Conservation (phyloP, 2,888 invertebrate genomes). For the Hydrotaea cyrtoneurina region DNA sequence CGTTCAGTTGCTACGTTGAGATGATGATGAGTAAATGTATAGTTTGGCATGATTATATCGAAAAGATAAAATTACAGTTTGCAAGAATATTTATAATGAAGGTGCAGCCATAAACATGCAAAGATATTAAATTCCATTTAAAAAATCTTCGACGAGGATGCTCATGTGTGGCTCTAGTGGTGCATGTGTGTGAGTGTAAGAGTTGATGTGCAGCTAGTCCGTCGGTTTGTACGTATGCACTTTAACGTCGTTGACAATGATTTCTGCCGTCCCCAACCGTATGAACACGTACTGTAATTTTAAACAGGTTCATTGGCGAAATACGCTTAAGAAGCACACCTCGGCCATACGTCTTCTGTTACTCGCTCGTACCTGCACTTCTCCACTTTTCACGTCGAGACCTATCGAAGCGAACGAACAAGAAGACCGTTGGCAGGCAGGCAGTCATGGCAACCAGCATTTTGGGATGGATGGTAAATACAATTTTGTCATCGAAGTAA, state of each 20-base stretch:
- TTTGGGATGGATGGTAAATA: conserved; percentile 47
- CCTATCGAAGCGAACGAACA: conserved; percentile 33
- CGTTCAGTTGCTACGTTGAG: not conserved
- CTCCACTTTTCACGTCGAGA: conserved; percentile 19
- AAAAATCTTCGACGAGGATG: conserved; percentile 55
- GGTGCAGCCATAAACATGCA: conserved; percentile 67
- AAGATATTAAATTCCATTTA: conserved; percentile 64
- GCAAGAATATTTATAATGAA: conserved; percentile 62
- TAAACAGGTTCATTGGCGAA: conserved; percentile 47
- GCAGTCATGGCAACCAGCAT: not conserved
- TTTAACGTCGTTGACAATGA: conserved; percentile 30
- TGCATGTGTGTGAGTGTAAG: conserved; percentile 28
- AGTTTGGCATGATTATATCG: conserved; percentile 54
- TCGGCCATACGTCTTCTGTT: conserved; percentile 30
- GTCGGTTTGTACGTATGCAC: conserved; percentile 25
- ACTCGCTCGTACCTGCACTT: not conserved
- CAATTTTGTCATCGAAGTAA: conserved; percentile 45
- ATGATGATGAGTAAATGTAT: conserved; percentile 37
- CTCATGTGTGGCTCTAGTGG: conserved; percentile 35
- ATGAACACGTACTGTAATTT: conserved; percentile 41
- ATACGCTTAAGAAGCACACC: conserved; percentile 47
- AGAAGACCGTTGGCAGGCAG: conserved; percentile 2
- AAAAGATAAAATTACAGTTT: conserved; percentile 64
- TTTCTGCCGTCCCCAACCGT: conserved; percentile 34
- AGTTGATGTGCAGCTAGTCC: not conserved